Evolutionary conservation across 2,888 invertebrate genomes (phyloP).

Genomic region (Mesopsocus fuscifrons): DNA sequence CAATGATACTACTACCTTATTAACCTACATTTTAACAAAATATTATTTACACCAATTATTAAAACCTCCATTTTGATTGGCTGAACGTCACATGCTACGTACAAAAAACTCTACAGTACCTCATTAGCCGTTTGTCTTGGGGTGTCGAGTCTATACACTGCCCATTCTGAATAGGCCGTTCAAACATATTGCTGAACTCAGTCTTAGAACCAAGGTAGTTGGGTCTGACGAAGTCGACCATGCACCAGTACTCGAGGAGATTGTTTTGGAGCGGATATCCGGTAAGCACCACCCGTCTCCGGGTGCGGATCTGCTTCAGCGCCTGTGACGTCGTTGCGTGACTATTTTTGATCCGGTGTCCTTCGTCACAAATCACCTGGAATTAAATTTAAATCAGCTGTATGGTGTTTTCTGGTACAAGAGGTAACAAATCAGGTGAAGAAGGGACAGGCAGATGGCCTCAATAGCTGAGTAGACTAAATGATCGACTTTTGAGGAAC

Average conservation of each 20-base stretch:
- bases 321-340: conserved; percentile 93
- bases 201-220: conserved; percentile 93
- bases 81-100: no score
- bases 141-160: conserved; percentile 95
- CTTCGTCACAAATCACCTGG: conserved; percentile 76
- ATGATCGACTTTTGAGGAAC: no score
- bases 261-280: conserved; percentile 98
- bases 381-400: no score
- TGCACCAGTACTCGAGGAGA: conserved; percentile 91
- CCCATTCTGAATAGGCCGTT: conserved; percentile 94
- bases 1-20: no score
- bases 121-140: conserved; percentile 82
- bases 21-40: no score
- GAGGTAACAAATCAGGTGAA: no score
- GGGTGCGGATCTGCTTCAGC: conserved; percentile 84
- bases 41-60: no score
- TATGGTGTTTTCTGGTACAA: no score
- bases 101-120: no score
- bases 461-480: no score
- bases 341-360: conserved; percentile 94
- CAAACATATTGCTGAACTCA: conserved; percentile 97
- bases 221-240: conserved; percentile 97
- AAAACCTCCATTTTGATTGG: no score
- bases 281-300: conserved; percentile 84
- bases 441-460: no score